Conservation (phyloP, 1,140 invertebrate genomes). For the Drosophila paulistorum region DNA sequence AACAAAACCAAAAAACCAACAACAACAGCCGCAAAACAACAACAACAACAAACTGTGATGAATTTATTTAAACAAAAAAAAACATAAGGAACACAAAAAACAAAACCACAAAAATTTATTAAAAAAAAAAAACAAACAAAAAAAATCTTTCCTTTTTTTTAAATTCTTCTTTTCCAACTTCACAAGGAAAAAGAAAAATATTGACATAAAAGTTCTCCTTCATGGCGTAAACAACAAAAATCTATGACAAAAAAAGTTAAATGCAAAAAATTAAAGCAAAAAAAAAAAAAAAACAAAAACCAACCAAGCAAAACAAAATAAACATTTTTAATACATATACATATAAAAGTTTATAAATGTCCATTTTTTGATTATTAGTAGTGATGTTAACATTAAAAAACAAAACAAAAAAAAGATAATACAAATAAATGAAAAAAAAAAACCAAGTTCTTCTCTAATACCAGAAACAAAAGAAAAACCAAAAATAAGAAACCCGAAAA, state of each 20-base stretch:
- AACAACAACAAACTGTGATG: constrained; percentile 78
- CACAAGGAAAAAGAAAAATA: background rate
- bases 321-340: constrained; percentile 70
- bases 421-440: constrained; percentile 17
- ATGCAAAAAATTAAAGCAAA: constrained; percentile 29
- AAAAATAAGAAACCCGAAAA: constrained; percentile 13
- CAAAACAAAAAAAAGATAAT: constrained; percentile 23
- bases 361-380: constrained; percentile 81
- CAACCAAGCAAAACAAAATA: constrained; percentile 25
- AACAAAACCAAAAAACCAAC: constrained; percentile 20
- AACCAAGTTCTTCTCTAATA: constrained; percentile 34
- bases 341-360: constrained; percentile 79
- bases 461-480: constrained; percentile 10
- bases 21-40: constrained; percentile 54
- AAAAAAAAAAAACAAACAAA: constrained; percentile 26
- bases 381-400: constrained; percentile 68
- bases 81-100: constrained; percentile 11
- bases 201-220: background rate
- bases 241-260: constrained; percentile 26
- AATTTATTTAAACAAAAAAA: constrained; percentile 40
- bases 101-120: background rate
- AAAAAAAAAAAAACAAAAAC: constrained; percentile 33
- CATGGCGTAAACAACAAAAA: constrained; percentile 25
- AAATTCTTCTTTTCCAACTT: background rate
- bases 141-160: background rate